Evolutionary conservation across 2,888 invertebrate species (phyloP), one percentile per base, ranked within the genome.

Genomic region (Mystacides longicornis): DNA sequence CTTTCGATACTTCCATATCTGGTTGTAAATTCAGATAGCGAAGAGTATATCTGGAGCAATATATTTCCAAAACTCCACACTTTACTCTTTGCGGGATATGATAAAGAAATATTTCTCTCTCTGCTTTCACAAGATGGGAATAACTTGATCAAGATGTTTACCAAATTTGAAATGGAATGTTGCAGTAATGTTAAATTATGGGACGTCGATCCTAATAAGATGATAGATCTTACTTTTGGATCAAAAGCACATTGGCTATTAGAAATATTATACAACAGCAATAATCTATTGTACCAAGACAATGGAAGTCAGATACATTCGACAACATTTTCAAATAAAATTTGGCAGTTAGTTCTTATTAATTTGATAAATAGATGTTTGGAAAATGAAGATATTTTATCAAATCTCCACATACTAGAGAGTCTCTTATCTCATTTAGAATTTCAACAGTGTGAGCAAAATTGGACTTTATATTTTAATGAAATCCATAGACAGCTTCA

Each of bases 401-500:
- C 74, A 5, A 64, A 75, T 42, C 71, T 77, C 2, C 72, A 74
- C 61, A 75, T 76, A 58, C 64, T 77, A 18, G 71, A 73, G 5
- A 76, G 75, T 58, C 73, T 75, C 65, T 76, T 75, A 64, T 75
- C 76, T 23, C 75, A 76, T 54, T 68, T 77, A 3, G 75, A 77
- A 61, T 73, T 71, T 19, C 52, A 58, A 42, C 50, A 58, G 33
- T 52, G 52, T 21, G 76, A 76, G 66, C 69, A 72, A 33, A 73
- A 75, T 46, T 62, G 77, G 52, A 73, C 73, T 59, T 75, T 75
- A 62, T 77, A 77, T 62, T 69, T 77, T 54, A 75, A 70, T 27
- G 77, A 77, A 68, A 72, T 77, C 7, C 75, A 76, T 64, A 71
- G 77, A 62, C 76, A 77, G 64, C 62, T 77, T 56, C 73, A 74